These are phyloP conservation scores for Montipora capricornis DNA, from an alignment of 64 coral and sea anemone genomes.

Conservation along the genomic window DNA sequence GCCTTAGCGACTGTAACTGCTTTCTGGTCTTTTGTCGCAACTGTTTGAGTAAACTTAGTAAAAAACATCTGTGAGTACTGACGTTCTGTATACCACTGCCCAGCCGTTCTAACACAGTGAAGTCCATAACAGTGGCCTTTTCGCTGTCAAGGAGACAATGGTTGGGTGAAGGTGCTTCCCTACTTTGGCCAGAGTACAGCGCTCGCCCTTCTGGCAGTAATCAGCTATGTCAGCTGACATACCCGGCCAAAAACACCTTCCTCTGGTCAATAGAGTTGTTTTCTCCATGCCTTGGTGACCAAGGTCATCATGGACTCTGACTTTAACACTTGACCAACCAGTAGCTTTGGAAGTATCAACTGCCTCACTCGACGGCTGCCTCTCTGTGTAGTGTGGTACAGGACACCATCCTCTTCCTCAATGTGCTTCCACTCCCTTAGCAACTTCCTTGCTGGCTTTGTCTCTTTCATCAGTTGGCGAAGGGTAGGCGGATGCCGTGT, in stretches of 20 bases:
- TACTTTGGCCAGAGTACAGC: conserved; percentile 68
- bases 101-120: conserved; percentile 50
- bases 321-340: conserved; percentile 15
- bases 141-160: conserved; percentile 55
- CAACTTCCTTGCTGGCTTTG: background rate
- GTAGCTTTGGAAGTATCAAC: conserved; percentile 28
- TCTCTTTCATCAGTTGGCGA: no score
- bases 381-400: conserved; percentile 26
- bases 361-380: background rate
- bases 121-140: conserved; percentile 66
- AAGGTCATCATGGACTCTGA: conserved; percentile 57
- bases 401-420: conserved; percentile 33
- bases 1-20: background rate
- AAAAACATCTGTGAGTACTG: background rate
- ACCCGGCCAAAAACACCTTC: conserved; percentile 54
- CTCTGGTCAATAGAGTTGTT: conserved; percentile 3
- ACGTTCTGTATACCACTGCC: background rate
- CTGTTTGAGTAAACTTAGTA: no score
- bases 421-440: conserved; percentile 60
- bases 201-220: conserved; percentile 52
- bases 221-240: conserved; percentile 57
- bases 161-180: conserved; percentile 40
- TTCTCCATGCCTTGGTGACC: conserved; percentile 54
- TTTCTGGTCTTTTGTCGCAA: no score
- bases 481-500: no score